phyloP scores from a whole-genome alignment of 2,888 invertebrate genomes.

The Luperina testacea region DNA sequence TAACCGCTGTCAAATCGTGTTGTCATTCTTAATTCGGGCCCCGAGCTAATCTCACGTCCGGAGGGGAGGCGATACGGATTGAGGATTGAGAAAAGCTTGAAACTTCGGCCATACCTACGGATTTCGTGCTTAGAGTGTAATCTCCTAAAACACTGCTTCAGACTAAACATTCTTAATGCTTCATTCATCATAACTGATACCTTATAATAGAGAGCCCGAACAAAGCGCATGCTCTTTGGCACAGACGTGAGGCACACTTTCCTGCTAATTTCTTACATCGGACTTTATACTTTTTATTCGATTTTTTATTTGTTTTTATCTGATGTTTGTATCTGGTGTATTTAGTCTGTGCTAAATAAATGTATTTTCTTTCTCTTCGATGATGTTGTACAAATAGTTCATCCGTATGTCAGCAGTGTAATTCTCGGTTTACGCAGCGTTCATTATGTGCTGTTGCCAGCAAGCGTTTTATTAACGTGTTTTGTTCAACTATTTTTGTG shows the following conservation, averaged over 20 bases:
- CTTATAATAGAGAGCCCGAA: not conserved
- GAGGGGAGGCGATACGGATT: too few species aligned
- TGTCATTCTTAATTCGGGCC: too few species aligned
- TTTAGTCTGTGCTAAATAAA: not conserved
- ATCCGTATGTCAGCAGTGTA: constrained; percentile 67
- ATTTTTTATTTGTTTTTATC: too few species aligned
- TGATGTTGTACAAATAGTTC: constrained; percentile 25
- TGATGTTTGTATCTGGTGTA: not conserved
- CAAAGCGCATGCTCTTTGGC: not conserved
- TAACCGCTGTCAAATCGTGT: too few species aligned
- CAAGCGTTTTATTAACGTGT: constrained; percentile 69
- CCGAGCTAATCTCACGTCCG: too few species aligned
- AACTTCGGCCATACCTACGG: too few species aligned
- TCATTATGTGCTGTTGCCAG: constrained; percentile 72
- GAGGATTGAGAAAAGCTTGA: too few species aligned
- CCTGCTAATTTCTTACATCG: too few species aligned
- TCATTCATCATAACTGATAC: not conserved
- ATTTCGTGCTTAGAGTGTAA: too few species aligned
- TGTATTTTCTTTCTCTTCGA: not conserved
- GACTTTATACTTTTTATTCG: too few species aligned
- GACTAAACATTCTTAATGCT: not conserved
- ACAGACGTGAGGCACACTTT: too few species aligned
- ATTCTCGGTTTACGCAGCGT: constrained; percentile 72
- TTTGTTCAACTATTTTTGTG: constrained; percentile 75
- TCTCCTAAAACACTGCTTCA: too few species aligned